These are phyloP conservation scores for Ecliptopera silaceata DNA, from an alignment of 2,888 invertebrate genomes.

Conservation along the genomic window DNA sequence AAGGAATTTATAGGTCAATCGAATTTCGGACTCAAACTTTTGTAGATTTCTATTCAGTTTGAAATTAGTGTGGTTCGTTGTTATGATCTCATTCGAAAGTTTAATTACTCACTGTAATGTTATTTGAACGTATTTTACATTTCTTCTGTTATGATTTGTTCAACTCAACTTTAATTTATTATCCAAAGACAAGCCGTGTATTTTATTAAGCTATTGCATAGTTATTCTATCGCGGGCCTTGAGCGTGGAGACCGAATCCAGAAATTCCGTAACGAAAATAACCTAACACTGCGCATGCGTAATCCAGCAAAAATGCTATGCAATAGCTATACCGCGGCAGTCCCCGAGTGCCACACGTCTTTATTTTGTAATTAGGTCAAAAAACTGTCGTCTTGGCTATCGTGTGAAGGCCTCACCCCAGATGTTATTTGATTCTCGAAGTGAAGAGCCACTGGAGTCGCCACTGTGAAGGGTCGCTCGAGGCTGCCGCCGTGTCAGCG, in stretches of 20 bases:
- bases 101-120: background rate
- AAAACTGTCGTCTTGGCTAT: conserved; percentile 23
- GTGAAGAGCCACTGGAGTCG: conserved; percentile 31
- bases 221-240: no score
- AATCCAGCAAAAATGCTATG: no score
- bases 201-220: background rate
- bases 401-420: conserved; percentile 31
- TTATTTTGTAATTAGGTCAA: conserved; percentile 20
- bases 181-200: background rate
- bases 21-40: conserved; percentile 20
- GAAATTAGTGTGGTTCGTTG: conserved; percentile 12
- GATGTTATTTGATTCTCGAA: conserved; percentile 39
- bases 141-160: background rate
- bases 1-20: conserved; percentile 23
- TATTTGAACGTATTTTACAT: background rate
- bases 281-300: no score
- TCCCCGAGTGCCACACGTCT: no score
- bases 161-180: background rate
- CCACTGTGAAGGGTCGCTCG: conserved; percentile 34
- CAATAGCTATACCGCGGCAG: no score
- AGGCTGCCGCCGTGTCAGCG: conserved; percentile 43
- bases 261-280: no score
- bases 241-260: no score
- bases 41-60: conserved; percentile 20
- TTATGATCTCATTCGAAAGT: conserved; percentile 13